Evolutionary conservation across 35 echinoderm and acorn worm genomes (phyloP).

Genomic region (Holothuria glaberrima): DNA sequence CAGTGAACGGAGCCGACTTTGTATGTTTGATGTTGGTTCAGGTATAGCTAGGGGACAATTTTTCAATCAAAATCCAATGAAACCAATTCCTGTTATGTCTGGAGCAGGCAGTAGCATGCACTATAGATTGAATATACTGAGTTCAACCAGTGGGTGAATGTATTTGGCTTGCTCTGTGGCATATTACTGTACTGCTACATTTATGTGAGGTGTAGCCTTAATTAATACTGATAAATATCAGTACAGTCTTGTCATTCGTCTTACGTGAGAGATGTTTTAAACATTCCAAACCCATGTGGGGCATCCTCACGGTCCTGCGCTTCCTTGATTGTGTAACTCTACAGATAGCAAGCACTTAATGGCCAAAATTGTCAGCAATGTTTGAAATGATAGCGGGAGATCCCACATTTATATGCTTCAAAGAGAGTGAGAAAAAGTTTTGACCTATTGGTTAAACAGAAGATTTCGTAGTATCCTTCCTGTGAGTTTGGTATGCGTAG

Average conservation of each 20-base stretch:
- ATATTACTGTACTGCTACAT: too few species aligned
- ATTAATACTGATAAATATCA: conserved; percentile 30
- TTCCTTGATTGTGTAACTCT: not conserved
- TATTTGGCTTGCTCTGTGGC: too few species aligned
- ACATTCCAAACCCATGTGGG: conserved; percentile 46
- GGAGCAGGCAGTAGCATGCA: too few species aligned
- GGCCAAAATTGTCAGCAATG: conserved; percentile 47
- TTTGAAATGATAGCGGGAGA: conserved; percentile 49
- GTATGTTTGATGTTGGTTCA: too few species aligned
- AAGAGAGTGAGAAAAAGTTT: not conserved
- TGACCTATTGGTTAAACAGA: not conserved
- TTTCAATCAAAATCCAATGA: too few species aligned
- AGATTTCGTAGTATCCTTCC: conserved; percentile 19
- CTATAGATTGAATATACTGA: too few species aligned
- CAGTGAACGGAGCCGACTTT: too few species aligned
- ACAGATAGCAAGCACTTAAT: conserved; percentile 37
- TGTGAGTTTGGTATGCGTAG: conserved; percentile 15
- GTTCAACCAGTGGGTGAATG: too few species aligned
- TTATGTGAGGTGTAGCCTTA: too few species aligned
- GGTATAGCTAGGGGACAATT: too few species aligned
- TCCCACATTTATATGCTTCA: not conserved
- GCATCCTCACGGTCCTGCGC: not conserved
- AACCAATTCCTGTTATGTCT: too few species aligned
- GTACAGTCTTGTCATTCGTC: conserved; percentile 12
- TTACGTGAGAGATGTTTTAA: conserved; percentile 11